Evolutionary conservation across 2,888 invertebrate species (phyloP).

Genomic region (Ennomos quercinarius): DNA sequence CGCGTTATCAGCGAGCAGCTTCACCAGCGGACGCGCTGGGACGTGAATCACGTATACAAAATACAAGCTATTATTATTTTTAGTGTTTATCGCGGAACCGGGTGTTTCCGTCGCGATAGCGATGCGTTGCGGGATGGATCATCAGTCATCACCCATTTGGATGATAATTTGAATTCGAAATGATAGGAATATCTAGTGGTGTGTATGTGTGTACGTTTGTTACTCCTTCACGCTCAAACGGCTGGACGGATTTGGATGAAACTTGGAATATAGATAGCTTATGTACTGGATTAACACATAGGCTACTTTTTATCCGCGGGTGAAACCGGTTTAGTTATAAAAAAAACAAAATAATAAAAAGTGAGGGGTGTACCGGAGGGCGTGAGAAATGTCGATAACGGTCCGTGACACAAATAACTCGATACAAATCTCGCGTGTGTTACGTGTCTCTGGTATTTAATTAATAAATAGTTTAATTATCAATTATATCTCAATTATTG

Average conservation of each 20-base stretch:
- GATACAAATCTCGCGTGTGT: slow-evolving; percentile 3
- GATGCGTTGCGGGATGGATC: too few relatives aligned
- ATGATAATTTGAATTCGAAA: too few relatives aligned
- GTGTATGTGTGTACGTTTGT: too few relatives aligned
- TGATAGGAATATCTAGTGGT: too few relatives aligned
- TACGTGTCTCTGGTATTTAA: slow-evolving; percentile 8
- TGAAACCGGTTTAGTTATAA: too few relatives aligned
- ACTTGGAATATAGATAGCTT: too few relatives aligned
- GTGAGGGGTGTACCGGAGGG: background rate
- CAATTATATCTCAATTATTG: background rate
- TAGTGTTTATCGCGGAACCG: slow-evolving; percentile 3
- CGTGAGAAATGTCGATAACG: slow-evolving; percentile 11
- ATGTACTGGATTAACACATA: too few relatives aligned
- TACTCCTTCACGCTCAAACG: too few relatives aligned
- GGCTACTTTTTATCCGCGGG: too few relatives aligned
- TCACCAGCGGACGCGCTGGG: background rate
- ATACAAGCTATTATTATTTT: slow-evolving; percentile 1
- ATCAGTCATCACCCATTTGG: too few relatives aligned
- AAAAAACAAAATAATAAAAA: too few relatives aligned
- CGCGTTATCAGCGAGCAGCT: slow-evolving; percentile 4
- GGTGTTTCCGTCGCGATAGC: slow-evolving; percentile 4
- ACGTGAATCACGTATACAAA: slow-evolving; percentile 10
- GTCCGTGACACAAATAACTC: slow-evolving; percentile 11
- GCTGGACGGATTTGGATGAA: too few relatives aligned
- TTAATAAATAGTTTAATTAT: background rate